A percentile compares a stretch with the other conserved stretches of the same genome.
phyloP scores from a whole-genome alignment of 2,888 invertebrate genomes.

The Parasteatoda lunata region DNA sequence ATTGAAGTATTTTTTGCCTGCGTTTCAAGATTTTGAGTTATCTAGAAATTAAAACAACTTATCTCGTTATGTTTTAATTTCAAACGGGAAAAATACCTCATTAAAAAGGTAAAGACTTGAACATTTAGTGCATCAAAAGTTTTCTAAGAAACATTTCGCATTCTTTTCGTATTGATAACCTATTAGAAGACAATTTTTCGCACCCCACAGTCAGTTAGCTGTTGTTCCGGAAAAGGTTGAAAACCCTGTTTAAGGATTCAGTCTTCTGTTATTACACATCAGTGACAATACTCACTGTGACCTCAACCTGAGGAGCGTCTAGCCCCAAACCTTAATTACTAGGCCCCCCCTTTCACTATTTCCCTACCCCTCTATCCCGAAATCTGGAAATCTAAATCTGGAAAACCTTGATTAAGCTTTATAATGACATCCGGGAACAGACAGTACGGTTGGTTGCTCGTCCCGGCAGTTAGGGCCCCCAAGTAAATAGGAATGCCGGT shows the following conservation, averaged over 20 bases:
- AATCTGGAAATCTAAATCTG: conserved; percentile 53
- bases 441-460: not conserved
- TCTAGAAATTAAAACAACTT: too few relatives aligned
- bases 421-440: conserved; percentile 56
- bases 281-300: conserved; percentile 13
- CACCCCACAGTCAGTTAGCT: not conserved
- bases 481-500: conserved; percentile 43
- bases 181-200: not conserved
- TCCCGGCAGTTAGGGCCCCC: conserved; percentile 17
- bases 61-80: too few relatives aligned
- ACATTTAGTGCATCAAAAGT: too few relatives aligned
- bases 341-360: conserved; percentile 1
- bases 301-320: conserved; percentile 23
- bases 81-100: too few relatives aligned
- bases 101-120: too few relatives aligned
- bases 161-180: not conserved
- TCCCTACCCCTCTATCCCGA: conserved; percentile 9
- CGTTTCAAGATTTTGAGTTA: too few relatives aligned
- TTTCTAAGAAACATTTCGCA: too few relatives aligned
- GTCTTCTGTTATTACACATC: conserved; percentile 38
- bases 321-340: conserved; percentile 54
- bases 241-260: not conserved
- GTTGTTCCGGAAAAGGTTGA: not conserved
- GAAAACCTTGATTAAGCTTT: conserved; percentile 65
- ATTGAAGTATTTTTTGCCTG: too few relatives aligned